Percentiles rank a stretch among this genome's conserved stretches.
These are phyloP conservation scores for Thecophora atra DNA, from an alignment of 2,888 invertebrate genomes.

Conservation along the genomic window DNA sequence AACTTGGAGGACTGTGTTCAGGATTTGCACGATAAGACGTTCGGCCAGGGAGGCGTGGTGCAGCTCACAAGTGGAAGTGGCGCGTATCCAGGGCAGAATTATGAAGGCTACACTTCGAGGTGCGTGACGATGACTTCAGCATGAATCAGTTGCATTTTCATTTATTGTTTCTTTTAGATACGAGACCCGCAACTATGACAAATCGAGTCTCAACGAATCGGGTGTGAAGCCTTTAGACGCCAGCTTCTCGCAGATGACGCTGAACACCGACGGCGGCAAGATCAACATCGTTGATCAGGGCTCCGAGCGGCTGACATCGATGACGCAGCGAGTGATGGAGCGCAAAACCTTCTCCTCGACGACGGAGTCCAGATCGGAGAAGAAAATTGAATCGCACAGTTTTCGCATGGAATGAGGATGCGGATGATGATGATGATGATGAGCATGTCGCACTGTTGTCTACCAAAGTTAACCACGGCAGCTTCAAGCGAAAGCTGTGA, in stretches of 20 bases:
- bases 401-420: slow-evolving; percentile 63
- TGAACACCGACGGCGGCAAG: slow-evolving; percentile 62
- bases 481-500: slow-evolving; percentile 13
- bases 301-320: slow-evolving; percentile 63
- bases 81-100: slow-evolving; percentile 66
- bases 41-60: slow-evolving; percentile 63
- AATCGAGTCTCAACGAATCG: slow-evolving; percentile 54
- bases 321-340: slow-evolving; percentile 66
- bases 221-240: slow-evolving; percentile 59
- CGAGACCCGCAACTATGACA: slow-evolving; percentile 65
- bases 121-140: slow-evolving; percentile 48
- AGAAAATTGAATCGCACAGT: slow-evolving; percentile 65
- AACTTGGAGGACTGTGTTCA: slow-evolving; percentile 65
- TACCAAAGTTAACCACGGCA: slow-evolving; percentile 16
- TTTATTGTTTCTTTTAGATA: slow-evolving; percentile 53
- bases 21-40: slow-evolving; percentile 66
- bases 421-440: background rate
- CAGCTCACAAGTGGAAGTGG: slow-evolving; percentile 53
- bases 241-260: slow-evolving; percentile 62
- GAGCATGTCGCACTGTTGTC: background rate
- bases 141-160: background rate
- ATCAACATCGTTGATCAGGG: slow-evolving; percentile 63
- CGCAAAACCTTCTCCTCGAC: slow-evolving; percentile 65
- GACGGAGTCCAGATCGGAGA: slow-evolving; percentile 64
- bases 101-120: slow-evolving; percentile 76